Percentiles rank a stretch among this genome's conserved stretches.
These are phyloP conservation scores for Bolinopsis microptera DNA, from an alignment of 37 sponge, comb jelly and placozoan species.

Conservation along the genomic window DNA sequence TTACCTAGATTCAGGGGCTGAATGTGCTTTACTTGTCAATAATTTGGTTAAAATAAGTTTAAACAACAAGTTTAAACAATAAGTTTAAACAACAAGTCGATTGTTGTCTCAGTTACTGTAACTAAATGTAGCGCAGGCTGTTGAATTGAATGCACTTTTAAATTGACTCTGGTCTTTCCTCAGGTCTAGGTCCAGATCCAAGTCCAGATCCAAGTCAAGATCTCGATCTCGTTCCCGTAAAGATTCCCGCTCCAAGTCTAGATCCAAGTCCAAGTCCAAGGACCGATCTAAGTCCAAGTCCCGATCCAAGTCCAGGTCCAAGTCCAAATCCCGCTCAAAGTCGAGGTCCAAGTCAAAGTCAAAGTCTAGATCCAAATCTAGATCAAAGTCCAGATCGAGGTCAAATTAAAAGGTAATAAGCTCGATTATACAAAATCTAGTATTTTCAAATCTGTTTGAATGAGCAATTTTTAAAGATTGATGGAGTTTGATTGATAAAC, in stretches of 20 bases:
- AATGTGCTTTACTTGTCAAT: neutral
- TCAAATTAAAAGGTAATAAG: neutral
- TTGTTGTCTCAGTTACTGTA: too few relatives aligned
- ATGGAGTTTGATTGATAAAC: too few relatives aligned
- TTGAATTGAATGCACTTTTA: too few relatives aligned
- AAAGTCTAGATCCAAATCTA: slow-evolving; percentile 4
- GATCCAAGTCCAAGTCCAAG: neutral
- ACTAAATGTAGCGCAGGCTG: too few relatives aligned
- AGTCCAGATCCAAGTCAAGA: slow-evolving; percentile 7
- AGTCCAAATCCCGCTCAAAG: slow-evolving; percentile 18
- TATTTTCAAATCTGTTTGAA: too few relatives aligned
- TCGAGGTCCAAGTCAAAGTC: slow-evolving; percentile 38
- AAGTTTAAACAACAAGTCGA: too few relatives aligned
- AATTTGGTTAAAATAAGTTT: too few relatives aligned
- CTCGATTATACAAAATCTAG: too few relatives aligned
- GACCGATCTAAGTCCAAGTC: neutral
- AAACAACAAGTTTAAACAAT: too few relatives aligned
- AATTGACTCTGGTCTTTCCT: too few relatives aligned
- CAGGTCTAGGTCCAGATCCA: slow-evolving; percentile 55
- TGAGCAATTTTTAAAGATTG: too few relatives aligned
- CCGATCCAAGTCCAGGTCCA: slow-evolving; percentile 7
- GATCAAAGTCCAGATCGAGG: slow-evolving; percentile 7
- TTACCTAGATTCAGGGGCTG: neutral
- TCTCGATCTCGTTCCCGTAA: neutral
- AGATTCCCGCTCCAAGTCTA: neutral